Evolutionary conservation across 2,797 vertebrate species (phyloP), one percentile per base, ranked within the genome.

Genomic region (Myotis myotis): DNA sequence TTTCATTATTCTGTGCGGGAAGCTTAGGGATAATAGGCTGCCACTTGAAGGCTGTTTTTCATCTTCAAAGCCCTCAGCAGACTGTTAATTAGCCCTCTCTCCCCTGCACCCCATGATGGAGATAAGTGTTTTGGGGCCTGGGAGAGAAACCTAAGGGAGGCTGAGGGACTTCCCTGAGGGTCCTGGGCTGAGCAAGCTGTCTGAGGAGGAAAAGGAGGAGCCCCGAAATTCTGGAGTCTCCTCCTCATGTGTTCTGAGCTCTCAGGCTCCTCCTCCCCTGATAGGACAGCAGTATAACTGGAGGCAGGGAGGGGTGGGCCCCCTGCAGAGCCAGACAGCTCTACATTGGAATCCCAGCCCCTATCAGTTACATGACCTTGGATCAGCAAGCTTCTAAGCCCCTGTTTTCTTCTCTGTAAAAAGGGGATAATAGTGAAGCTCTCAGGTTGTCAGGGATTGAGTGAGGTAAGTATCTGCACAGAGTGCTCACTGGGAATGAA

Each of bases 41-140:
- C 57, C 90, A 72, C 90, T 96, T 66, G 79, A 95, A 94, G 91
- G 83, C 71, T 76, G 83, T 91, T 93, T 97, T 94, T 91, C 90
- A 93, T 95, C 92, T 97, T 95, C 96, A 95, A 93, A 97, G 95
- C 53, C 81, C 94, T 95, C 30, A 6, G 82, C 74, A 86, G 92
- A 87, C 82, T 83, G 94, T 78, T 93, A 95, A 95, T 96, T 88
- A 95, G 89, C 76, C 85, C 47, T 75, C 51, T 89, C 85, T 71
- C 8, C 44, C 90, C 60, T 23, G 19, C 68, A 88, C 78, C 47
- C 28, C 9, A 8, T 16, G 82, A 51, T 36, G 60, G 49, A 92
- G 85, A 72, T 60, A 60, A 94, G 76, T 51, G 62, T 87, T 83
- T 71, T 41, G 75, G 62, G 44, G 60, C n/a, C 55, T 4, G 85